Conservation (phyloP, 2,888 invertebrate genomes). For the Augiades crinisus region DNA sequence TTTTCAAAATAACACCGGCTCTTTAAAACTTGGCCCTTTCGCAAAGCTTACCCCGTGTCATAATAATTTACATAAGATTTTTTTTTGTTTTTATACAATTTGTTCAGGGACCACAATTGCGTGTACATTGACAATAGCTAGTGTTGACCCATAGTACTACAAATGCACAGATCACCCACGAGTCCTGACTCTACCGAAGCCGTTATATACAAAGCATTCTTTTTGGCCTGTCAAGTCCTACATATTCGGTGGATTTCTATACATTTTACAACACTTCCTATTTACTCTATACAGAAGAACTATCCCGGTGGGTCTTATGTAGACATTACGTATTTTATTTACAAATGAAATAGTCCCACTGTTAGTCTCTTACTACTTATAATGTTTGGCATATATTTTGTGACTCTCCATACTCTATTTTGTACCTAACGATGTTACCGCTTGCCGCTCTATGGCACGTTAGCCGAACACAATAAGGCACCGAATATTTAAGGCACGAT, state of each 20-base stretch:
- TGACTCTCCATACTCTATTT: constrained; percentile 72
- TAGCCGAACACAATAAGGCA: constrained; percentile 48
- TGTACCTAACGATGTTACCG: constrained; percentile 54
- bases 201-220: constrained; percentile 69
- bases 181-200: constrained; percentile 40
- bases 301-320: constrained; percentile 68
- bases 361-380: constrained; percentile 51
- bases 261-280: constrained; percentile 32
- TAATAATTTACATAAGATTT: constrained; percentile 9
- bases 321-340: constrained; percentile 68
- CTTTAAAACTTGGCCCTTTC: constrained; percentile 3
- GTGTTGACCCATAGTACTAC: constrained; percentile 29
- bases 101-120: constrained; percentile 13
- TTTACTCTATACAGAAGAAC: constrained; percentile 53
- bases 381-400: constrained; percentile 79
- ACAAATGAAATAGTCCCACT: constrained; percentile 55
- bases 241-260: constrained; percentile 63
- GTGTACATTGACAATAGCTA: constrained; percentile 9
- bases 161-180: constrained; percentile 31
- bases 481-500: constrained; percentile 45
- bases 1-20: background rate
- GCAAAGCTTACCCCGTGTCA: constrained; percentile 9
- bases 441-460: constrained; percentile 36
- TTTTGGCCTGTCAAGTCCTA: constrained; percentile 71
- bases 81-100: constrained; percentile 3